Evolutionary conservation across 2,888 invertebrate genomes (phyloP).

Genomic region (Hoplodrina blanda): DNA sequence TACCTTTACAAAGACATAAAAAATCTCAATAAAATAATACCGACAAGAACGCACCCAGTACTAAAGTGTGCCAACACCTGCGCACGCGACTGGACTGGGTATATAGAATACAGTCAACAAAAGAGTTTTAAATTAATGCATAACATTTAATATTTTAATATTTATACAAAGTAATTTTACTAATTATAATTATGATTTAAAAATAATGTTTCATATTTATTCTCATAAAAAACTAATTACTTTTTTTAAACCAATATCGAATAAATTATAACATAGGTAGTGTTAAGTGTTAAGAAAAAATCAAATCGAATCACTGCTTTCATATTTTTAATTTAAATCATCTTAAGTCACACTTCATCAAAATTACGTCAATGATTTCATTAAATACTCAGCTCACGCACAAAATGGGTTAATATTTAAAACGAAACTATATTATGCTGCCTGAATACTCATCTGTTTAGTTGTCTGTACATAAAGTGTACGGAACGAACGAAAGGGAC

Average conservation of each 20-base stretch:
- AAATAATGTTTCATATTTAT: too few species aligned
- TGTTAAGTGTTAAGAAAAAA: too few species aligned
- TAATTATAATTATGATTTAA: too few species aligned
- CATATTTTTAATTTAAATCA: too few species aligned
- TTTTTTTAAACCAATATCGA: too few species aligned
- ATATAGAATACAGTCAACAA: slow-evolving; percentile 3
- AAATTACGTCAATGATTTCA: not conserved
- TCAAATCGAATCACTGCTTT: too few species aligned
- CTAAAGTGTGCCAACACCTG: slow-evolving; percentile 63
- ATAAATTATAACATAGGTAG: too few species aligned
- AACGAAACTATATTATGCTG: not conserved
- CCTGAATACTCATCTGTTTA: slow-evolving; percentile 13
- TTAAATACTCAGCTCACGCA: not conserved
- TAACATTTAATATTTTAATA: not conserved
- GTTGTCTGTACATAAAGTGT: slow-evolving; percentile 5
- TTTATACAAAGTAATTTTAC: too few species aligned
- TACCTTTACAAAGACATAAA: not conserved
- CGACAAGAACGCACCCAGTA: slow-evolving; percentile 10
- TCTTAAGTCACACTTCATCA: too few species aligned
- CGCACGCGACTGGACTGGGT: slow-evolving; percentile 37
- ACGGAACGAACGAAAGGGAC: slow-evolving; percentile 68
- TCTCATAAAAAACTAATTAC: too few species aligned
- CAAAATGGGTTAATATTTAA: not conserved
- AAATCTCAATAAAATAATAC: slow-evolving; percentile 22
- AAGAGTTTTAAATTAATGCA: not conserved